Evolutionary conservation across 2,113 vertebrate species (phyloP), one percentile per base, ranked within the genome.

Genomic region (Pteropus alecto): DNA sequence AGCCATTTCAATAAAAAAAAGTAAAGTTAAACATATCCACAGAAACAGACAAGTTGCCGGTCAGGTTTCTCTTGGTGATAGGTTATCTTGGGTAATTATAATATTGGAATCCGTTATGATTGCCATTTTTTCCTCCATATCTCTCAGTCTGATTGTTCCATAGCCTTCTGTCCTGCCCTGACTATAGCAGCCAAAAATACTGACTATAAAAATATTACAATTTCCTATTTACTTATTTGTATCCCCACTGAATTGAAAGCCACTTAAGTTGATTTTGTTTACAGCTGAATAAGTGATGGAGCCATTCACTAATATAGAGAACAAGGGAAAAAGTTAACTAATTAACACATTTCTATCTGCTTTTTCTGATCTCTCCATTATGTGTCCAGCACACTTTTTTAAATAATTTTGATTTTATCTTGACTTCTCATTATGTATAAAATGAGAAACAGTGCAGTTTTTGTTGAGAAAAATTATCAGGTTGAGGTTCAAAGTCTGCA

Each of bases 381-480:
- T 30, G 43, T 3, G 9, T 43, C 16, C 0, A 6, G 4, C 38
- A 5, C 61, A 26, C 6, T 70, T 78, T 96, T 94, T 60, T 4
- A 41, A 70, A 26, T 77, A 38, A 54, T 86, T 86, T 67, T 82
- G 11, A 8, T 43, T 46, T 86, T 92, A 35, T 63, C 61, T 28
- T 90, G 67, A 56, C n/a, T 92, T 95, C 1, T 68, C 48, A 15
- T 76, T 92, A 51, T 26, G 35, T 38, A 22, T 73, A 30, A 92
- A 92, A n/a, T 2, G 74, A 24, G 86, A 94, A 85, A 73, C 10
- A 38, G 24, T 33, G 54, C 2, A 48, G 0, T 68, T 90, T 93
- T 94, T 86, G 14, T 78, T 88, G 33, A 96, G 24, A 46, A 48
- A 88, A 96, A 86, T 71, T 30, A 86, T 63, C 13, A 81, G 81